Conservation (phyloP, 2,113 vertebrate species). For the Phoxinus phoxinus region DNA sequence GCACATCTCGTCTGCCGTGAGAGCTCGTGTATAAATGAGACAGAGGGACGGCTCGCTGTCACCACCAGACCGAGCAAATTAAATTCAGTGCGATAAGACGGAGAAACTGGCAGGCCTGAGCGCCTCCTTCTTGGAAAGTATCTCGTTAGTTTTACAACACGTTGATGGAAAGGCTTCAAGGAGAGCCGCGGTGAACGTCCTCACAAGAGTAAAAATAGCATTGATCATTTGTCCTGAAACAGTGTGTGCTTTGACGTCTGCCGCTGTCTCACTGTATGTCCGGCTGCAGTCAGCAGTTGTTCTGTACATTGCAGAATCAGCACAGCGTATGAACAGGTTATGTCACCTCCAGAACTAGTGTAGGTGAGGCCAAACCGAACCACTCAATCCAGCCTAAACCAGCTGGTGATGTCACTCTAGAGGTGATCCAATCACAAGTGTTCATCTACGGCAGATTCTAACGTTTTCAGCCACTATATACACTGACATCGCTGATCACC, state of each 20-base stretch:
- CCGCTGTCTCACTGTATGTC: background rate
- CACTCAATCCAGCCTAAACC: background rate
- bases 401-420: background rate
- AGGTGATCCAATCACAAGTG: background rate
- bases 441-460: background rate
- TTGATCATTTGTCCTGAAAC: background rate
- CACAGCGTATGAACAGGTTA: background rate
- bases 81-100: background rate
- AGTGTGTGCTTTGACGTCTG: background rate
- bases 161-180: conserved; percentile 23
- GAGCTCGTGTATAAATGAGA: background rate
- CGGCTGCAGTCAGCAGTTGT: background rate
- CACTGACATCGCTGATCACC: background rate
- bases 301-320: background rate
- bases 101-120: background rate
- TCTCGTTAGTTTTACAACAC: conserved; percentile 20
- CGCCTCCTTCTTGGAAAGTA: background rate
- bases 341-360: background rate
- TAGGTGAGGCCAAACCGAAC: background rate
- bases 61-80: conserved; percentile 13
- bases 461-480: background rate
- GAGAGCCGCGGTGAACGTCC: background rate
- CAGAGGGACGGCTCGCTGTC: conserved; percentile 6
- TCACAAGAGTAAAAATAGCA: background rate
- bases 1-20: background rate